Base-by-base conservation (phyloP, 2,888 invertebrate species). In the Plagodis dolabraria region DNA sequence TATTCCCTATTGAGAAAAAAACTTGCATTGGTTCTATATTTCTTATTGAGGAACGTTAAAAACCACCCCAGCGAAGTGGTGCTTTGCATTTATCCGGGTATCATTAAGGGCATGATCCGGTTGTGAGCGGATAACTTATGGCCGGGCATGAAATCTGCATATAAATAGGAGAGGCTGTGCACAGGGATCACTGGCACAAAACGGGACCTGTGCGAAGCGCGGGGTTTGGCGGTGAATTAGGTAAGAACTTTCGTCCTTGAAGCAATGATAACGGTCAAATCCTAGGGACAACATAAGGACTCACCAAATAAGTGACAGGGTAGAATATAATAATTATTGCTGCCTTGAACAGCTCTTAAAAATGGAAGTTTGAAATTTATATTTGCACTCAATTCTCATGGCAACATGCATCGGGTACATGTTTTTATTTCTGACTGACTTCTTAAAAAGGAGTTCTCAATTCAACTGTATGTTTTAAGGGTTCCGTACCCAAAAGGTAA, bases 61-160 rank as follows among this genome's bases (percentile, higher is more conserved):
- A 87, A 77, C 74, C 79, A 70, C 83, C 82, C 83, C 72, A 72
- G 70, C 70, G 70, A 67, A 81, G 82, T 78, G 83, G 80, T 35
- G 51, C 52, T 85, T 81, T 84, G 82, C 85, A 85, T 87, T 87
- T 86, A 86, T 85, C 85, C 82, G 80, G 74, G 82, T 81, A 80
- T 87, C 87, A 90, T 90, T 90, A 88, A 85, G 83, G 82, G 82
- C 80, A 85, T 91, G 90, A 91, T 90, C 88, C 90, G 83, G 84
- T 84, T 76, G 76, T 79, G 83, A 86, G 82, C 85, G 87, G 85
- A 86, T 90, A 91, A 92, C 91, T 91, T 92, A 91, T 90, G 91
- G 88, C 85, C 80, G 86, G 86, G 77, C 79, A 78, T 85, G 83
- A 85, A 90, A 92, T 92, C 89, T 92, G 90, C 92, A 92, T 92